Evolutionary conservation across 2,113 vertebrate genomes (phyloP).

Genomic region (Panthera leo): DNA sequence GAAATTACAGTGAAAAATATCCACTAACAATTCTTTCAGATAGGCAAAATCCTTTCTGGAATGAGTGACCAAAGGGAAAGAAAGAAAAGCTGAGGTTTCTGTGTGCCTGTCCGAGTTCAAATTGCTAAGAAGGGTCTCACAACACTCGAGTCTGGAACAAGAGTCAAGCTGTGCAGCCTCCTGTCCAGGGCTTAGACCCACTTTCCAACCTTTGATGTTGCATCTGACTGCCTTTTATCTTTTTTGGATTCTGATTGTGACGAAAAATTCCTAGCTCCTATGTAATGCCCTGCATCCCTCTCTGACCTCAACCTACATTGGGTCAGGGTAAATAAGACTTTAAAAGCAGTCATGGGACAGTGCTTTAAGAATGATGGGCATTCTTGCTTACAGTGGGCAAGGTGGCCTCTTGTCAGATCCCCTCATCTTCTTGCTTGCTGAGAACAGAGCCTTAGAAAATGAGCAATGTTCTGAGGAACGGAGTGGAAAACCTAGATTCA

Average conservation of each 20-base stretch:
- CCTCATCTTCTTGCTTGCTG: background rate
- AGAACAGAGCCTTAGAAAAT: slow-evolving; percentile 31
- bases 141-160: background rate
- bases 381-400: background rate
- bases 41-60: background rate
- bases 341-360: background rate
- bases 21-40: background rate
- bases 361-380: background rate
- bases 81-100: background rate
- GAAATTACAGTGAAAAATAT: background rate
- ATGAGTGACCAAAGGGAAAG: background rate
- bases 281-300: background rate
- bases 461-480: background rate
- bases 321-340: background rate
- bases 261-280: background rate
- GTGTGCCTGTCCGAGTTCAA: background rate
- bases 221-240: slow-evolving; percentile 28
- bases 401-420: background rate
- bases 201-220: background rate
- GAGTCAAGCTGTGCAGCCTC: background rate
- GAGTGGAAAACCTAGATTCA: background rate
- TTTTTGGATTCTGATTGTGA: background rate
- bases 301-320: background rate
- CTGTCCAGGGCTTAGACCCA: background rate
- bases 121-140: background rate